Evolutionary conservation across 2,113 vertebrate species (phyloP).

Genomic region (Sigmodon hispidus): DNA sequence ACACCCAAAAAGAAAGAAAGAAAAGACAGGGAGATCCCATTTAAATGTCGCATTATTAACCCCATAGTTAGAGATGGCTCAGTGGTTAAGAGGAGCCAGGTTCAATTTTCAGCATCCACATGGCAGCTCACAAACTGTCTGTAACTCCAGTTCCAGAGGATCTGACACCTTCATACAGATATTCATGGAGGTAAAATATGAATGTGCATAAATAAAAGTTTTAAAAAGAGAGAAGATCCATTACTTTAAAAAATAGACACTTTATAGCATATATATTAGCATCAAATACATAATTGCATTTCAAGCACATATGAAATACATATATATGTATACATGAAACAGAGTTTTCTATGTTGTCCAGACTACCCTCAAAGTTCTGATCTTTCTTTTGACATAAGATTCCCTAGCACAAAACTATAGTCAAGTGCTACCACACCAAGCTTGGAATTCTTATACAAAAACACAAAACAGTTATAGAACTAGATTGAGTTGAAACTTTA

Average conservation of each 20-base stretch:
- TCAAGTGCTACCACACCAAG: not conserved
- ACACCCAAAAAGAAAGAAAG: not conserved
- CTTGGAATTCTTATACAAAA: conserved; percentile 32
- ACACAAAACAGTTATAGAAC: not conserved
- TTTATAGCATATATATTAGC: not conserved
- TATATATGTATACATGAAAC: too few species aligned
- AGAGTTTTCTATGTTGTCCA: not conserved
- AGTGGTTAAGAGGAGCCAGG: not conserved
- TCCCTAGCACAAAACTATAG: not conserved
- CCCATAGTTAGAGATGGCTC: not conserved
- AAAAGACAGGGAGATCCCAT: not conserved
- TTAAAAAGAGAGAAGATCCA: too few species aligned
- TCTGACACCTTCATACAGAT: not conserved
- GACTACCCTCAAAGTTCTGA: not conserved
- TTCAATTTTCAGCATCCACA: not conserved
- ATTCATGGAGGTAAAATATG: not conserved
- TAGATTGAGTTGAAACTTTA: conserved; percentile 29
- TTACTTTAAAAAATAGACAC: too few species aligned
- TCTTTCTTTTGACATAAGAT: not conserved
- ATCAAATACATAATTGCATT: not conserved
- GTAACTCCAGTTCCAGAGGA: not conserved
- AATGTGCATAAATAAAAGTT: not conserved
- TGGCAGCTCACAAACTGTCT: not conserved
- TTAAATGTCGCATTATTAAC: conserved; percentile 45
- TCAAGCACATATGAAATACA: not conserved